A percentile compares a stretch with the other conserved stretches of the same genome.
Evolutionary conservation across 2,888 invertebrate genomes (phyloP).

Genomic region (Melinaea marsaeus): DNA sequence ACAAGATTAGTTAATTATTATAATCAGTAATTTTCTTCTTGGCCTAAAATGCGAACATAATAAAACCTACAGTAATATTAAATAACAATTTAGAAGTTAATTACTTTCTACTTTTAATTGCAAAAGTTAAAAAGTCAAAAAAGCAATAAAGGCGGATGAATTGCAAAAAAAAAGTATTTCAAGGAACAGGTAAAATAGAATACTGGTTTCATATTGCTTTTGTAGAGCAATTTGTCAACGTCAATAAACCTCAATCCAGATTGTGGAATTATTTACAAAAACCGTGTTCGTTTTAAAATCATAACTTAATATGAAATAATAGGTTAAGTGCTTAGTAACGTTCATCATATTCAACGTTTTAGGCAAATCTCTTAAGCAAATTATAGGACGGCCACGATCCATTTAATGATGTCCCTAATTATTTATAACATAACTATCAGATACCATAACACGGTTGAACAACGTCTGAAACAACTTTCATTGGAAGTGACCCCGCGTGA

Average conservation of each 20-base stretch:
- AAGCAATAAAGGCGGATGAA: slow-evolving; percentile 27
- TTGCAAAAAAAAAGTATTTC: slow-evolving; percentile 21
- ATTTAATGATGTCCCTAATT: neutral
- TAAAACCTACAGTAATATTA: neutral
- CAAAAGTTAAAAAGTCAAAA: slow-evolving; percentile 12
- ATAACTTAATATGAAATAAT: too few relatives aligned
- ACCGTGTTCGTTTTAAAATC: slow-evolving; percentile 14
- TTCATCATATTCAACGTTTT: too few relatives aligned
- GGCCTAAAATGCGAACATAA: neutral
- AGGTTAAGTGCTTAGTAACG: too few relatives aligned
- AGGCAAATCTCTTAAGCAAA: too few relatives aligned
- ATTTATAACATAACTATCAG: neutral
- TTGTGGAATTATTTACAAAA: slow-evolving; percentile 25
- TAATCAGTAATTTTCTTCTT: neutral
- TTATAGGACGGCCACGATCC: too few relatives aligned
- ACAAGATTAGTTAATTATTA: neutral
- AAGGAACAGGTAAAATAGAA: slow-evolving; percentile 26
- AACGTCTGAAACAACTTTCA: slow-evolving; percentile 22
- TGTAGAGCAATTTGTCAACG: slow-evolving; percentile 30
- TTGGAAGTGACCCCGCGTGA: slow-evolving; percentile 37
- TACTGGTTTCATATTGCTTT: slow-evolving; percentile 27
- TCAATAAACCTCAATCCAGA: slow-evolving; percentile 27
- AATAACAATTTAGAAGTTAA: slow-evolving; percentile 6
- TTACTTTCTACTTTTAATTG: slow-evolving; percentile 2
- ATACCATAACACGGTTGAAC: slow-evolving; percentile 10